A percentile compares a stretch with the other conserved stretches of the same genome.
Conservation (phyloP, 2,797 vertebrate species). For the Melanotaenia parkinsoni region DNA sequence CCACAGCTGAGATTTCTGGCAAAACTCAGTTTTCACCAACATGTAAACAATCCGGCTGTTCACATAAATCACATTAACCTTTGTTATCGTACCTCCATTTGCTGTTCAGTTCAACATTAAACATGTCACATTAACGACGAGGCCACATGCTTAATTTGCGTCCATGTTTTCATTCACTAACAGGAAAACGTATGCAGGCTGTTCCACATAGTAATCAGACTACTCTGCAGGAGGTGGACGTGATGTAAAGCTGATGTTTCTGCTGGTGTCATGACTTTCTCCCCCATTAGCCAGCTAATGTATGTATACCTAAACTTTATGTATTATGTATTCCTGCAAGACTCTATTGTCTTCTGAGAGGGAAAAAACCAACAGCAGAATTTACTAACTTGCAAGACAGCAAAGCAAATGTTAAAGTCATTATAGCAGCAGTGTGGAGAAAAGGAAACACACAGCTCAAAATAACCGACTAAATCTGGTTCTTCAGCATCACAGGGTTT, state of each 20-base stretch:
- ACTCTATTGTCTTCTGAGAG: slow-evolving; percentile 7
- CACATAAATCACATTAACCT: background rate
- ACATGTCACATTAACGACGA: background rate
- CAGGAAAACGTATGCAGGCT: slow-evolving; percentile 14
- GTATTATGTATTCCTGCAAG: background rate
- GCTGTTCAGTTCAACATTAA: slow-evolving; percentile 14
- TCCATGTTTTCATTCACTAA: background rate
- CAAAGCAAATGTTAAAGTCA: slow-evolving; percentile 9
- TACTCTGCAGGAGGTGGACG: background rate
- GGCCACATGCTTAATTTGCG: background rate
- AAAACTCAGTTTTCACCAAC: background rate
- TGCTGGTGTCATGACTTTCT: slow-evolving; percentile 14
- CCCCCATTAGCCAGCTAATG: slow-evolving; percentile 37
- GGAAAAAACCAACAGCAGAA: slow-evolving; percentile 15
- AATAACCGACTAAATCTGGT: slow-evolving; percentile 20
- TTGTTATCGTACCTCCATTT: background rate
- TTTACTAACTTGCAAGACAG: background rate
- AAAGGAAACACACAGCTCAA: background rate
- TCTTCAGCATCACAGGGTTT: too few species aligned
- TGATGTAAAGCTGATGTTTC: background rate
- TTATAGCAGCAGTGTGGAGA: slow-evolving; percentile 7
- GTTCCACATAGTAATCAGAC: slow-evolving; percentile 14
- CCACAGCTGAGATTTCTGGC: background rate
- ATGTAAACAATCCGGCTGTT: background rate
- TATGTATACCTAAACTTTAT: slow-evolving; percentile 20